phyloP scores from a whole-genome alignment of 2,888 invertebrate species.

The Ennomos fuscantarius region DNA sequence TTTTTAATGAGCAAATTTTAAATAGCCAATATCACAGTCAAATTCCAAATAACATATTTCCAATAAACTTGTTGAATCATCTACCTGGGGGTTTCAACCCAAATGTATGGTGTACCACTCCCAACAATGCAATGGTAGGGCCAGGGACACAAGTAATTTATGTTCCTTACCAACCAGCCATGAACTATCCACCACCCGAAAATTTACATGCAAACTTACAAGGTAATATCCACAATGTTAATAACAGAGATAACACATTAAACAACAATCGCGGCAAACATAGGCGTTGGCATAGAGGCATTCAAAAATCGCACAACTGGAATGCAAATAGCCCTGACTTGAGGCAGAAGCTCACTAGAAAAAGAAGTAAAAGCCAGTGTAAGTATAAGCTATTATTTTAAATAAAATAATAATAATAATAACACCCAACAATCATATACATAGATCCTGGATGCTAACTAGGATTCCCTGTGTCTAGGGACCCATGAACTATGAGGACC shows the following conservation, averaged over 20 bases:
- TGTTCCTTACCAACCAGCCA: conserved; percentile 3
- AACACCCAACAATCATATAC: too few relatives aligned
- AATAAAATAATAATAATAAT: too few relatives aligned
- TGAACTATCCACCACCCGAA: conserved; percentile 8
- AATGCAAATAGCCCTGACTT: conserved; percentile 43
- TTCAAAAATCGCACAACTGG: background rate
- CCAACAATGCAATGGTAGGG: background rate
- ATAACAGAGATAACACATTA: background rate
- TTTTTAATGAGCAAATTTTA: conserved; percentile 48
- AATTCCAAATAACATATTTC: conserved; percentile 10
- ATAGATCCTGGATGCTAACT: too few relatives aligned
- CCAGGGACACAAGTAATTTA: conserved; percentile 10
- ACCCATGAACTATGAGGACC: too few relatives aligned
- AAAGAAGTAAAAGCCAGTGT: conserved; percentile 35
- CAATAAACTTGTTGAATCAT: conserved; percentile 20
- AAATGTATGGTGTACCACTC: conserved; percentile 4
- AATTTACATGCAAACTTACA: background rate
- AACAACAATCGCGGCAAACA: background rate
- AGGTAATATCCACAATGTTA: background rate
- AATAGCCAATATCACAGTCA: conserved; percentile 48
- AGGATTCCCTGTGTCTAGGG: too few relatives aligned
- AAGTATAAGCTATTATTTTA: conserved; percentile 10
- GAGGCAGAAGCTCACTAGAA: conserved; percentile 45
- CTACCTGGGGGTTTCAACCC: conserved; percentile 1
- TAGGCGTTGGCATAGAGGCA: conserved; percentile 2